These are phyloP conservation scores for Lytechinus pictus DNA, from an alignment of 35 echinoderm and acorn worm genomes.

Conservation along the genomic window DNA sequence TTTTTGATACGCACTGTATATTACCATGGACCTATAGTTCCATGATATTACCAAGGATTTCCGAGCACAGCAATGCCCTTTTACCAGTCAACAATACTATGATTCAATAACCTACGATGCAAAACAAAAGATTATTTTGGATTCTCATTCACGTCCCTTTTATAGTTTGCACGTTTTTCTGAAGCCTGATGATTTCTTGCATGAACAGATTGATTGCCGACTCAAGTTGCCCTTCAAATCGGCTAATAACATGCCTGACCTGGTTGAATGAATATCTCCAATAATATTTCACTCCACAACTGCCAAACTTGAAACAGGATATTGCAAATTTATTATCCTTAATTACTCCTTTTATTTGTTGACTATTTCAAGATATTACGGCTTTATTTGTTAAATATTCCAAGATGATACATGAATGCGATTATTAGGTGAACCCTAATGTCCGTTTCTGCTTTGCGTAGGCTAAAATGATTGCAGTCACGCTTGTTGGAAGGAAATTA, in stretches of 20 bases:
- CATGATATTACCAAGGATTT: too few species aligned
- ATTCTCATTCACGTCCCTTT: neutral
- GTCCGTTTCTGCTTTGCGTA: neutral
- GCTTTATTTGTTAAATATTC: neutral
- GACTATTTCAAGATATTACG: neutral
- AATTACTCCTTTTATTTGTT: neutral
- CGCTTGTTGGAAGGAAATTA: neutral
- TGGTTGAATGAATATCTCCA: neutral
- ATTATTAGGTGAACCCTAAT: neutral
- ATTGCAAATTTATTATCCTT: neutral
- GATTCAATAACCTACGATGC: neutral
- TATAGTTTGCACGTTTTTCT: neutral
- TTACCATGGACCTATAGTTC: too few species aligned
- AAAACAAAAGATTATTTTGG: neutral
- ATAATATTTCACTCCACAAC: neutral
- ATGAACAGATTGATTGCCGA: neutral
- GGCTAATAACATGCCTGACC: slow-evolving; percentile 16
- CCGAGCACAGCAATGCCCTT: neutral
- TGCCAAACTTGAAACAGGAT: neutral
- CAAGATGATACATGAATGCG: neutral
- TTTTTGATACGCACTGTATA: too few species aligned
- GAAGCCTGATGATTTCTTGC: neutral
- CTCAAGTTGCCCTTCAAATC: neutral
- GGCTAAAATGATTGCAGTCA: neutral
- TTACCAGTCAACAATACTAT: neutral